Base-by-base conservation (phyloP, 1,140 invertebrate genomes). In the Macrobrachium nipponense region DNA sequence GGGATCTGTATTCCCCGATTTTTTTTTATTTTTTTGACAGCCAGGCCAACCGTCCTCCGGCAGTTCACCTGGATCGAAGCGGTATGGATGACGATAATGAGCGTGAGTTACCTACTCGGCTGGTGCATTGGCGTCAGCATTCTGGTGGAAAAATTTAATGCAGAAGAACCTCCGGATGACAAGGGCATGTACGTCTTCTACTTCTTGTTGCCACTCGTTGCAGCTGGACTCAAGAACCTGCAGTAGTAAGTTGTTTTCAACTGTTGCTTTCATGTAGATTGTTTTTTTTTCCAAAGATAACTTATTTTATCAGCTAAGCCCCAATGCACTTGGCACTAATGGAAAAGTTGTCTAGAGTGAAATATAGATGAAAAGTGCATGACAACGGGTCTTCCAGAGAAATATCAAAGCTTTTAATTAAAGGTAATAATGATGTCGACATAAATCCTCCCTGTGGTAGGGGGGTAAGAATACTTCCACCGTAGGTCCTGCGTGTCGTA, bases 161-260 rank as follows among this genome's bases (percentile, higher is more conserved):
- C 60, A 64, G 82, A 85, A 51, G 82, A 85, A 0, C 82, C 64
- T 6, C 75, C 75, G 5, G 6, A 14, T 0, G 60, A 72, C 64
- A 11, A 75, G 5, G 44, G 62, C 20, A 58, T 79, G 64, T 85
- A 85, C 27, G 11, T 85, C 7, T 14, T 79, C 62, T 79, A 70
- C 66, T 85, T 85, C 62, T 51, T 85, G 75, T 62, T 85, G 12
- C 82, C 82, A 7, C 82, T 79, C 59, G 14, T 85, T 12, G 10
- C 43, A 14, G 82, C 82, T n/a, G 82, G 82, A 43, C 76, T 85
- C 61, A 85, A 85, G 76, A 85, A 85, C 64, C 58, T 85, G 17
- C 82, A 85, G 82, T 85, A 85, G 82, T 85, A 64, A 85, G 82
- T 85, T 10, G 3, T 10, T 66, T 43, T 5, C 10, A 36, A n/a